Conservation (phyloP, 2,113 vertebrate genomes). For the Tachysurus vachellii region DNA sequence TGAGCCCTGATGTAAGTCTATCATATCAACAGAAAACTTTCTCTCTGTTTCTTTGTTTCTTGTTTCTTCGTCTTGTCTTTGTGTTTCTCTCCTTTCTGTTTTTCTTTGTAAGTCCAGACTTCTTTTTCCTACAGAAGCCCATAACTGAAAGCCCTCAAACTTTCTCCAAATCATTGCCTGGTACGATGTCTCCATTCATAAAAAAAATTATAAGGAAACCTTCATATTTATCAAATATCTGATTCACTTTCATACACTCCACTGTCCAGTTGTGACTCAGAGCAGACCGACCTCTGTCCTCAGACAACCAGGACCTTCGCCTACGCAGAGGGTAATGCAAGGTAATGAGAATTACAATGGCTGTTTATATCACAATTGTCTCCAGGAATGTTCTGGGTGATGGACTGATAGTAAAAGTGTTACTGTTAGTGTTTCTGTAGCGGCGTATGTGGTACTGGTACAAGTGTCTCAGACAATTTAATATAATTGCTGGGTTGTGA, state of each 20-base stretch:
- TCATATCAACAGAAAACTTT: neutral
- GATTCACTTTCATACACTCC: slow-evolving; percentile 21
- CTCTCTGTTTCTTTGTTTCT: neutral
- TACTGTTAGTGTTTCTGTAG: neutral
- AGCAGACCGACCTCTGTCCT: slow-evolving; percentile 47
- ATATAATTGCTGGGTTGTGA: neutral
- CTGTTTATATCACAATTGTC: neutral
- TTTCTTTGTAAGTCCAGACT: neutral
- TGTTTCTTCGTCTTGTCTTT: neutral
- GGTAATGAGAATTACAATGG: slow-evolving; percentile 61
- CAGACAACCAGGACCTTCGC: slow-evolving; percentile 29
- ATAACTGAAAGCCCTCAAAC: slow-evolving; percentile 27
- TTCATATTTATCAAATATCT: neutral
- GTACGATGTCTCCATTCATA: slow-evolving; percentile 57
- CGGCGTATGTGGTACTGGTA: neutral
- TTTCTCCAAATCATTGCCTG: slow-evolving; percentile 15
- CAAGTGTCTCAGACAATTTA: neutral
- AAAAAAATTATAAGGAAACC: neutral
- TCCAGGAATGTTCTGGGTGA: neutral
- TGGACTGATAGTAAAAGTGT: neutral
- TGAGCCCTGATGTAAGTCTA: slow-evolving; percentile 16
- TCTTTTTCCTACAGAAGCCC: slow-evolving; percentile 62
- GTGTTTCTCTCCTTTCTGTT: slow-evolving; percentile 7
- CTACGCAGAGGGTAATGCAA: slow-evolving; percentile 60
- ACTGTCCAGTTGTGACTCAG: slow-evolving; percentile 64